Conservation (phyloP, 2,888 invertebrate species). For the Diogma glabrata region DNA sequence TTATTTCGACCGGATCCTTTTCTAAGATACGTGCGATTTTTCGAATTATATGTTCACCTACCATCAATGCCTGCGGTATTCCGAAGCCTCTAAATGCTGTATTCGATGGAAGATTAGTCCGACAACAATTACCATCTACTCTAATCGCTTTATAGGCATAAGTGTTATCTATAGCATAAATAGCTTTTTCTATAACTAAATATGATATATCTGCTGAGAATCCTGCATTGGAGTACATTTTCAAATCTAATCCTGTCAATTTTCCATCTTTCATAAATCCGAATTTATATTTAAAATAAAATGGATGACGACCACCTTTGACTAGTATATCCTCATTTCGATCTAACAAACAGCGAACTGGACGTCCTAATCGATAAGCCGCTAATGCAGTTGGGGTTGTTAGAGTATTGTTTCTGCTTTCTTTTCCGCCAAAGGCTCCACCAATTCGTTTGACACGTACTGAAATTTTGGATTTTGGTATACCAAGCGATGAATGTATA, state of each 20-base stretch:
- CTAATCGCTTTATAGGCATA: constrained; percentile 67
- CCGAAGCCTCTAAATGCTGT: constrained; percentile 92
- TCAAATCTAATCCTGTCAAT: constrained; percentile 57
- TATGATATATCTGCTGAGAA: constrained; percentile 70
- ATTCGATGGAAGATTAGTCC: constrained; percentile 82
- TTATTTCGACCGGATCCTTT: constrained; percentile 51
- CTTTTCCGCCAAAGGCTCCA: constrained; percentile 95
- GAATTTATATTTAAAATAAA: constrained; percentile 71
- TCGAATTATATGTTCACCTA: constrained; percentile 64
- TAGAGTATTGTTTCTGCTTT: constrained; percentile 55
- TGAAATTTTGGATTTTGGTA: constrained; percentile 62
- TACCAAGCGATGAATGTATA: constrained; percentile 53
- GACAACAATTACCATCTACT: constrained; percentile 62
- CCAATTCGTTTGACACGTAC: constrained; percentile 78
- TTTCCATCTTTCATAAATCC: constrained; percentile 65
- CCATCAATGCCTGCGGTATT: constrained; percentile 83
- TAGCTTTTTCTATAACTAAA: constrained; percentile 59
- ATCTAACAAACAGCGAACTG: constrained; percentile 80
- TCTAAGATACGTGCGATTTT: constrained; percentile 61
- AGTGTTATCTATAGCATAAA: constrained; percentile 73
- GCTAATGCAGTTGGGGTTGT: constrained; percentile 69
- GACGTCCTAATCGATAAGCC: constrained; percentile 62
- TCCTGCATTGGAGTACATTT: constrained; percentile 74
- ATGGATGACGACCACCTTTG: constrained; percentile 84
- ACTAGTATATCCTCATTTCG: constrained; percentile 90